Evolutionary conservation across 1,140 invertebrate species (phyloP).

Genomic region (Calycopis cecrops): DNA sequence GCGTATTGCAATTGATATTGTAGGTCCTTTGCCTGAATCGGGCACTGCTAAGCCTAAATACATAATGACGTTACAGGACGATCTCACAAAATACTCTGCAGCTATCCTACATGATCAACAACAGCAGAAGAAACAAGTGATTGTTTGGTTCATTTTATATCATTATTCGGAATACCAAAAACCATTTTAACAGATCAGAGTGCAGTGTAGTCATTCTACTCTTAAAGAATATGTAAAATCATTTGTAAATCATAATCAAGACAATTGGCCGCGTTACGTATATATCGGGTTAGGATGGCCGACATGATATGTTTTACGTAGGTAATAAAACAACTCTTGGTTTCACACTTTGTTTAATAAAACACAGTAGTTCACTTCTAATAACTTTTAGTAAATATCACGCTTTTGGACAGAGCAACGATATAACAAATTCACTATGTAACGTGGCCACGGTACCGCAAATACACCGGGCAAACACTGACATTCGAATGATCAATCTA

Average conservation of each 20-base stretch:
- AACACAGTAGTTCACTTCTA: no score
- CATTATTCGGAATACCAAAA: slow-evolving; percentile 12
- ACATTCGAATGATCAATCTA: no score
- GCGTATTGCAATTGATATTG: slow-evolving; percentile 22
- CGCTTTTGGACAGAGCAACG: no score
- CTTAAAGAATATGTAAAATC: background rate
- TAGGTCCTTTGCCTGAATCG: slow-evolving; percentile 27
- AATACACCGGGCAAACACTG: no score
- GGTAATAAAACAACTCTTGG: no score
- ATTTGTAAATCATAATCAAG: background rate
- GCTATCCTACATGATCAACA: slow-evolving; percentile 12
- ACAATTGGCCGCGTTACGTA: background rate
- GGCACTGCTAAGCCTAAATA: slow-evolving; percentile 17
- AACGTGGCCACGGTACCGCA: no score
- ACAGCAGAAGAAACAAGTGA: slow-evolving; percentile 16
- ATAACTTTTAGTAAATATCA: no score
- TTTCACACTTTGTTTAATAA: no score
- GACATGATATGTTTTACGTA: no score
- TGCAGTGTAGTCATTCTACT: background rate
- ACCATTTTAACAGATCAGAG: slow-evolving; percentile 2
- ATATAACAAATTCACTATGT: no score
- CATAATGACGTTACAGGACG: slow-evolving; percentile 28
- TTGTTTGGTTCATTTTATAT: slow-evolving; percentile 14
- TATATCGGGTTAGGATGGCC: no score
- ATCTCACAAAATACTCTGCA: slow-evolving; percentile 14